These are phyloP conservation scores for Lochmaea crataegi DNA, from an alignment of 2,888 invertebrate species.

Conservation along the genomic window DNA sequence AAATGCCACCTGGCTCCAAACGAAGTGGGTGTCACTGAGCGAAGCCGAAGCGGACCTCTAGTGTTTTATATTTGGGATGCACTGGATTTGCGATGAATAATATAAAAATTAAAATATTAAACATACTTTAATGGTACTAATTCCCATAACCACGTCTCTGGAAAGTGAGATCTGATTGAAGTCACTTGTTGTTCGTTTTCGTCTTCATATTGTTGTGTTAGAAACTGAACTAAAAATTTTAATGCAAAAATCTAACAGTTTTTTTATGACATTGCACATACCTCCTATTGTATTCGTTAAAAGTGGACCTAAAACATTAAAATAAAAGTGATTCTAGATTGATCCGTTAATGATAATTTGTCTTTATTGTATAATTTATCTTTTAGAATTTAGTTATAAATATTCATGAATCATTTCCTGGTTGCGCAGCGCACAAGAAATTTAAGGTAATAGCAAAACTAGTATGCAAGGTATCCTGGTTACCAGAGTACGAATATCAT, in stretches of 20 bases:
- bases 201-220: constrained; percentile 53
- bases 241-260: constrained; percentile 28
- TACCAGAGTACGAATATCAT: too few species aligned
- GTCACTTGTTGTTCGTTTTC: constrained; percentile 53
- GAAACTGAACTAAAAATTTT: constrained; percentile 51
- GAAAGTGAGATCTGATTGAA: constrained; percentile 65
- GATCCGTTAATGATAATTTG: not conserved
- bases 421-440: too few species aligned
- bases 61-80: too few species aligned
- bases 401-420: too few species aligned
- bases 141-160: constrained; percentile 79
- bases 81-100: not conserved
- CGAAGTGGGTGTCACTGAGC: too few species aligned
- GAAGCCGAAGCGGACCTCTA: too few species aligned
- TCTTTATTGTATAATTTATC: not conserved
- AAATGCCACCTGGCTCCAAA: too few species aligned
- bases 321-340: constrained; percentile 14
- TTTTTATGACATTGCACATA: constrained; percentile 27
- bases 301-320: constrained; percentile 16
- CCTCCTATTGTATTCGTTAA: constrained; percentile 29
- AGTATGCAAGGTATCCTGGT: too few species aligned
- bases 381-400: too few species aligned
- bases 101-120: constrained; percentile 2
- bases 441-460: too few species aligned
- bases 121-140: constrained; percentile 66